Evolutionary conservation across 2,797 vertebrate species (phyloP).

Genomic region (Remorina albescens): DNA sequence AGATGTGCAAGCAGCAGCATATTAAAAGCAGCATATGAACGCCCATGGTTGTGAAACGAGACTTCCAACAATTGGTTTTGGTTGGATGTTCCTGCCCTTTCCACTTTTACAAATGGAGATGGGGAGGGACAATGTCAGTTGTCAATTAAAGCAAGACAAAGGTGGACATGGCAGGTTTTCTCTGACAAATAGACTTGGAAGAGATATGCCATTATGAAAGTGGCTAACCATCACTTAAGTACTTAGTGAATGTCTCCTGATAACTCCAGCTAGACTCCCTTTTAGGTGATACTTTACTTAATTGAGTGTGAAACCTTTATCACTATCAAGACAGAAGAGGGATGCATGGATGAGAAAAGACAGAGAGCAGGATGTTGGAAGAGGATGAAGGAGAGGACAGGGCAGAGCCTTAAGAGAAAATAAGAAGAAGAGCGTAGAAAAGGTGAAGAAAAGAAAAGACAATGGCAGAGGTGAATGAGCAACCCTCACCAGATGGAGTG

Average conservation of each 20-base stretch:
- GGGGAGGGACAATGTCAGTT: conserved; percentile 43
- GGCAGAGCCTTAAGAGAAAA: conserved; percentile 58
- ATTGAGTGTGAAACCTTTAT: conserved; percentile 81
- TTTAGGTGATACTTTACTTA: conserved; percentile 82
- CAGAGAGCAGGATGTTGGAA: conserved; percentile 37
- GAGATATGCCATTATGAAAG: conserved; percentile 70
- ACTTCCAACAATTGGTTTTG: neutral
- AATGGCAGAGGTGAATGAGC: conserved; percentile 60
- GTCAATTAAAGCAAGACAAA: conserved; percentile 64
- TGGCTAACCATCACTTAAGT: conserved; percentile 74
- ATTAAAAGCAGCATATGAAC: neutral
- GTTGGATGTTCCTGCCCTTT: neutral
- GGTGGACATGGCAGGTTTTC: conserved; percentile 53
- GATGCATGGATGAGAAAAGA: conserved; percentile 55
- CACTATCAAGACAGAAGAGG: conserved; percentile 70
- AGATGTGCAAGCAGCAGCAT: neutral
- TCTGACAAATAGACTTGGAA: conserved; percentile 69
- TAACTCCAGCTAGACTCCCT: conserved; percentile 71
- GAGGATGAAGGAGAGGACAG: conserved; percentile 76
- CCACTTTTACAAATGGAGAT: conserved; percentile 10
- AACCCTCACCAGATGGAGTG: conserved; percentile 77
- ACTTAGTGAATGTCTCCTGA: conserved; percentile 77
- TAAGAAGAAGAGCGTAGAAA: conserved; percentile 50
- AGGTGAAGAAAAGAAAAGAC: conserved; percentile 58
- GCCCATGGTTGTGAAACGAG: neutral